Percentiles rank a stretch among this genome's conserved stretches.
These are phyloP conservation scores for Montipora foliosa DNA, from an alignment of 64 coral and sea anemone genomes.

Conservation along the genomic window DNA sequence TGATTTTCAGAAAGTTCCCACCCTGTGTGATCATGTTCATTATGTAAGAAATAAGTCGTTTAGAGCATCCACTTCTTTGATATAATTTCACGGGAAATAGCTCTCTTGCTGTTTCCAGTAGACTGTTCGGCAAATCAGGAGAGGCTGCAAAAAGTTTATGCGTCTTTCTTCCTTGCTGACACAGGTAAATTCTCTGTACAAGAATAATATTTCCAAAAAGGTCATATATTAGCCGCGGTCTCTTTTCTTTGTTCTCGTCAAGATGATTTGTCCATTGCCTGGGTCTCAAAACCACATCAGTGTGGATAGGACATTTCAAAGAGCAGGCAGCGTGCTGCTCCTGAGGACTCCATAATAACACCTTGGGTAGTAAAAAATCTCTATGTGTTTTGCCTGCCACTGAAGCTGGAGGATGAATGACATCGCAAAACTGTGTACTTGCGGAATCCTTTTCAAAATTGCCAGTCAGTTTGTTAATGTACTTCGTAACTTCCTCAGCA, in stretches of 20 bases:
- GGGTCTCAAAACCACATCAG: not conserved
- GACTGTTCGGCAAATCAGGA: not conserved
- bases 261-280: slow-evolving; percentile 8
- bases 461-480: slow-evolving; percentile 43
- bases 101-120: not conserved
- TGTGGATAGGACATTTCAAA: slow-evolving; percentile 22
- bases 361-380: slow-evolving; percentile 29
- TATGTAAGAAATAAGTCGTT: slow-evolving; percentile 19
- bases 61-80: slow-evolving; percentile 54
- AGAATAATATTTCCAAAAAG: slow-evolving; percentile 61
- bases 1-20: slow-evolving; percentile 45
- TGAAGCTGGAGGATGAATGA: slow-evolving; percentile 2
- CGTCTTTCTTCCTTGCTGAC: not conserved
- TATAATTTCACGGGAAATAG: slow-evolving; percentile 23
- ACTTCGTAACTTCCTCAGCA: not conserved
- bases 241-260: not conserved
- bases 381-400: not conserved
- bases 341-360: slow-evolving; percentile 55
- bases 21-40: slow-evolving; percentile 14
- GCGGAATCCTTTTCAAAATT: slow-evolving; percentile 20
- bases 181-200: slow-evolving; percentile 52
- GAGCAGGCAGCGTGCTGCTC: slow-evolving; percentile 19
- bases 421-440: not conserved
- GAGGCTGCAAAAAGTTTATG: not conserved
- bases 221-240: slow-evolving; percentile 31